A percentile compares a stretch with the other conserved stretches of the same genome.
Evolutionary conservation across 2,888 invertebrate species (phyloP).

Genomic region (Drosophila eohydei): DNA sequence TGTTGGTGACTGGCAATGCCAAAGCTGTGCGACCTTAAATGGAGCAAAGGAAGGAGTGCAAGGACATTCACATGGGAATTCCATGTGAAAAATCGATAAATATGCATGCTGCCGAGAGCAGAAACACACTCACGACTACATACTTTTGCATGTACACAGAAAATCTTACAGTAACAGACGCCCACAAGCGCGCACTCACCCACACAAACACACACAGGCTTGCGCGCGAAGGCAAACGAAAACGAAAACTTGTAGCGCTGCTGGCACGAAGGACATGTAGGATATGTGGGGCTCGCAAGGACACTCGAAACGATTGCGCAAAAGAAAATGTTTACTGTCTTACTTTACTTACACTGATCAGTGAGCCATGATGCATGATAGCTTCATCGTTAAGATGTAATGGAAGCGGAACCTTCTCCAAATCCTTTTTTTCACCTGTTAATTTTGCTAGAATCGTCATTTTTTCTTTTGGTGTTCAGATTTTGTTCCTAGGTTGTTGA

Average conservation of each 20-base stretch:
- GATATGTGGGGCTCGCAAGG: constrained; percentile 54
- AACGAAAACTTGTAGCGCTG: constrained; percentile 71
- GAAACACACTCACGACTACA: constrained; percentile 11
- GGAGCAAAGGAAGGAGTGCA: constrained; percentile 60
- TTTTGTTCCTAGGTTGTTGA: neutral
- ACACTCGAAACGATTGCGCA: constrained; percentile 60
- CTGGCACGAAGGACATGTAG: constrained; percentile 49
- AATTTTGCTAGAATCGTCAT: constrained; percentile 94
- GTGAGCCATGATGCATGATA: constrained; percentile 71
- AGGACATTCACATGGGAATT: constrained; percentile 69
- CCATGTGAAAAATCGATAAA: constrained; percentile 72
- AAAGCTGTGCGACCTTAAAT: constrained; percentile 43
- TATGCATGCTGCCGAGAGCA: constrained; percentile 59
- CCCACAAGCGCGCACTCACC: constrained; percentile 27
- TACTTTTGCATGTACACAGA: constrained; percentile 34
- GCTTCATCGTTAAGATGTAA: constrained; percentile 85
- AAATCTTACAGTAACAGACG: constrained; percentile 28
- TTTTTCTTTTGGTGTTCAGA: constrained; percentile 55
- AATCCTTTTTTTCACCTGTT: constrained; percentile 89
- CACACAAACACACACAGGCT: constrained; percentile 14
- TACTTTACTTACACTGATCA: constrained; percentile 73
- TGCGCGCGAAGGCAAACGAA: constrained; percentile 43
- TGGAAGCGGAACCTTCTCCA: constrained; percentile 88
- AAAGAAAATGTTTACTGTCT: constrained; percentile 43
- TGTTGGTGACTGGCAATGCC: constrained; percentile 13